Base-by-base conservation (phyloP, 2,888 invertebrate genomes). In the Xanthorhoe designata region DNA sequence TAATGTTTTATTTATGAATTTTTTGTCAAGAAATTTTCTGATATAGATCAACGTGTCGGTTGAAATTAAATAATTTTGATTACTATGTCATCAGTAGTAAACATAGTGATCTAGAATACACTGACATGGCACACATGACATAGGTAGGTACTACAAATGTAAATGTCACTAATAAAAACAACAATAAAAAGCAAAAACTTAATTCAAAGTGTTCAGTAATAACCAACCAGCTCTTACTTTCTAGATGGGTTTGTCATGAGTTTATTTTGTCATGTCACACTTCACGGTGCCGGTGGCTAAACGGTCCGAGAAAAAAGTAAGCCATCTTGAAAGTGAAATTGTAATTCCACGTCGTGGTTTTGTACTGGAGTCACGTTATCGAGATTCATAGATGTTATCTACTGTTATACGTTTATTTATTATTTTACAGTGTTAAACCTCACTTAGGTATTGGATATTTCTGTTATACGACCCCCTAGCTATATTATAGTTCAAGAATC, bases 261-360 rank as follows among this genome's bases (percentile, higher is more conserved):
- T 66, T 73, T 72, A 69, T 69, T 69, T 66, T 65, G 64, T 70
- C 68, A 56, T 71, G 76, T 75, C 73, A 75, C 73, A 74, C 74
- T 74, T 73, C 71, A 67, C 69, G 74, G 72, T 61, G 50, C 64
- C 69, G 74, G 72, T 60, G 50, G 52, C 71, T 70, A 68, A 68
- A 67, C 70, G 61, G 64, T 71, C 57, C 68, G 66, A 68, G 67
- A 70, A 64, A 64, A 68, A 67, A 69, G 70, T 69, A 70, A 70
- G n/a, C 45, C 3, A 57, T 50, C 52, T 61, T 70, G 72, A 72
- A 74, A 73, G 74, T 73, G 68, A 70, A 69, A 68, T 58, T 58
- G 32, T 51, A 56, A 24, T 35, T 50, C 9, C 58, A 18, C 18
- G 17, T 29, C 35, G 50, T 42, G 10, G 9, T 35, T 35, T 3